These are phyloP conservation scores for Pollimyrus isidori DNA, from an alignment of 2,113 vertebrate genomes.

Conservation along the genomic window DNA sequence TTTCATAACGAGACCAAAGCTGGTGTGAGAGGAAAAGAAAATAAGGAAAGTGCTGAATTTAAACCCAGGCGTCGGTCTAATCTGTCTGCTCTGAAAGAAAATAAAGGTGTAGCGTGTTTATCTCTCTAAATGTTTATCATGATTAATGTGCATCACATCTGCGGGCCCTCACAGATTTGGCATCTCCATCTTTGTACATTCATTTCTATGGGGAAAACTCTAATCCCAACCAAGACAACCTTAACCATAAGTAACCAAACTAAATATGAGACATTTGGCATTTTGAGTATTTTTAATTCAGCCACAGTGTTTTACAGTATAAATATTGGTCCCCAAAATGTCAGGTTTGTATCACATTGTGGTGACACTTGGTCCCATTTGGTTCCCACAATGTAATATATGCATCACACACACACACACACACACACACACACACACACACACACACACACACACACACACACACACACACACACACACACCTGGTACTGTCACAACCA, in stretches of 20 bases:
- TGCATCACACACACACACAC: not conserved
- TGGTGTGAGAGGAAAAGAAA: not conserved
- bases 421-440: too few species aligned
- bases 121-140: not conserved
- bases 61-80: not conserved
- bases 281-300: not conserved
- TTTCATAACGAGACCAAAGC: slow-evolving; percentile 7
- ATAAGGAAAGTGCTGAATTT: not conserved
- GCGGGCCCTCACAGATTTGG: not conserved
- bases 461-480: not conserved
- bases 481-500: not conserved
- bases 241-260: not conserved
- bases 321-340: not conserved
- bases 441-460: not conserved
- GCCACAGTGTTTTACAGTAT: not conserved
- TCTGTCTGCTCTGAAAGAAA: not conserved
- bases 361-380: not conserved
- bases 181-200: not conserved
- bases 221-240: not conserved
- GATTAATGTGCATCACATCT: not conserved
- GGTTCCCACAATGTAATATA: not conserved
- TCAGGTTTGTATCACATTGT: not conserved
- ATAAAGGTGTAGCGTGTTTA: not conserved
- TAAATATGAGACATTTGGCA: not conserved
- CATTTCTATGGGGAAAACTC: not conserved